Percentiles rank a stretch among this genome's conserved stretches.
Conservation (phyloP, 2,888 invertebrate species). For the Agonopterix arenella region DNA sequence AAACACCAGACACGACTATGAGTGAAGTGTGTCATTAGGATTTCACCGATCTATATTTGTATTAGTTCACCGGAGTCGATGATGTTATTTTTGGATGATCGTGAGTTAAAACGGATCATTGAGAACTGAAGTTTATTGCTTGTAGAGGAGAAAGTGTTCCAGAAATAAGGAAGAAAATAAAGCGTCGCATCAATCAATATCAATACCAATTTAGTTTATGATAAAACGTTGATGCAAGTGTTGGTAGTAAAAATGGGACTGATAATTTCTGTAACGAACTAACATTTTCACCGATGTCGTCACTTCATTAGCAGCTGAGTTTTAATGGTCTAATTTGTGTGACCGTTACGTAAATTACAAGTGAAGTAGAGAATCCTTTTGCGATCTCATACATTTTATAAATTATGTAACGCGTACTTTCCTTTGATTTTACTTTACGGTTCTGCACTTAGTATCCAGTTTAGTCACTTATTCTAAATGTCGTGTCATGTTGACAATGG, state of each 20-base stretch:
- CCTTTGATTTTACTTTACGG: no score
- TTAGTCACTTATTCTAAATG: no score
- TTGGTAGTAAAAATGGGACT: no score
- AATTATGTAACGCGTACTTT: no score
- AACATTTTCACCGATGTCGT: slow-evolving; percentile 7
- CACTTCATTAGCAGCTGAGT: slow-evolving; percentile 14
- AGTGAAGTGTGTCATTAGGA: slow-evolving; percentile 64
- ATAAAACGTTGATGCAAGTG: no score
- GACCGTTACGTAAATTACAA: slow-evolving; percentile 15
- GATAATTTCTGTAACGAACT: not conserved
- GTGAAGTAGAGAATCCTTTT: slow-evolving; percentile 14
- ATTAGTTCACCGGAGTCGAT: slow-evolving; percentile 13
- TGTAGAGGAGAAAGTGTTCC: slow-evolving; percentile 22
- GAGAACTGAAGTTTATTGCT: slow-evolving; percentile 52
- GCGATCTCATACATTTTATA: not conserved
- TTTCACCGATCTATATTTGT: slow-evolving; percentile 54
- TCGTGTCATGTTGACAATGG: no score
- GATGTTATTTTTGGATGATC: slow-evolving; percentile 29
- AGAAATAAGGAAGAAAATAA: slow-evolving; percentile 6
- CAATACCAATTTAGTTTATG: slow-evolving; percentile 2
- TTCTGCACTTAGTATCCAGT: no score
- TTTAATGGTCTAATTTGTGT: slow-evolving; percentile 15
- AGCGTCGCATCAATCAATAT: slow-evolving; percentile 3
- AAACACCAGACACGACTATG: slow-evolving; percentile 20
- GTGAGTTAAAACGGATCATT: slow-evolving; percentile 43